These are phyloP conservation scores for Luehdorfia chinensis DNA, from an alignment of 1,140 invertebrate genomes.

Conservation along the genomic window DNA sequence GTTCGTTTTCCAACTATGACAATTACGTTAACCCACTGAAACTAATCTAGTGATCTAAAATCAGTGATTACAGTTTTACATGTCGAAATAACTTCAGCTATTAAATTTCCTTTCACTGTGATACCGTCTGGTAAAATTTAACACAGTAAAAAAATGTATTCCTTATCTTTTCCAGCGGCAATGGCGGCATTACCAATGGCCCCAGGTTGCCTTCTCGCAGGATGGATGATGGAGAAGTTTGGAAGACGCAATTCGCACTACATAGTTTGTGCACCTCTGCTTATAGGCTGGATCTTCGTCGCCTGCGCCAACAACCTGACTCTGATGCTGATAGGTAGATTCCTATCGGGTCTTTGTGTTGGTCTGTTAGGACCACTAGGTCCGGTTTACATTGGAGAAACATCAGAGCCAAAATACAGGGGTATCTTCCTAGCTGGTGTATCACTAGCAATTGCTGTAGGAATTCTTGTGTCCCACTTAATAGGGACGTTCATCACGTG, in stretches of 20 bases:
- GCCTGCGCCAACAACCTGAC: slow-evolving; percentile 69
- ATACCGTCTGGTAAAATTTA: no score
- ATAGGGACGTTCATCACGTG: slow-evolving; percentile 80
- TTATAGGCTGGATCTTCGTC: slow-evolving; percentile 83
- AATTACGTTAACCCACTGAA: no score
- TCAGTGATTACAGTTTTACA: no score
- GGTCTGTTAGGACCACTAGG: slow-evolving; percentile 74
- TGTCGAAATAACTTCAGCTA: no score
- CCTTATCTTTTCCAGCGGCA: slow-evolving; percentile 70
- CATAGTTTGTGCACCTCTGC: slow-evolving; percentile 79
- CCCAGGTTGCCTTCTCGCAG: slow-evolving; percentile 78
- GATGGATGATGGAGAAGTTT: slow-evolving; percentile 81
- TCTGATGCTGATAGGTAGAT: slow-evolving; percentile 80
- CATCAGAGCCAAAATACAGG: slow-evolving; percentile 76
- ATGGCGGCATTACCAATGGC: slow-evolving; percentile 79
- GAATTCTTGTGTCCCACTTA: slow-evolving; percentile 77
- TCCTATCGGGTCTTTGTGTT: slow-evolving; percentile 81
- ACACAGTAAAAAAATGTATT: no score
- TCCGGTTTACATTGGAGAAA: slow-evolving; percentile 79
- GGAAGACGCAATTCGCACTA: slow-evolving; percentile 81
- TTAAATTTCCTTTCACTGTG: no score
- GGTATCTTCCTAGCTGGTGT: slow-evolving; percentile 78
- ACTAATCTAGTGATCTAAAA: no score
- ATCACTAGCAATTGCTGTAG: slow-evolving; percentile 76
- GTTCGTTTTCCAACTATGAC: no score